phyloP scores from a whole-genome alignment of 2,888 invertebrate genomes.

The Eulithis prunata region DNA sequence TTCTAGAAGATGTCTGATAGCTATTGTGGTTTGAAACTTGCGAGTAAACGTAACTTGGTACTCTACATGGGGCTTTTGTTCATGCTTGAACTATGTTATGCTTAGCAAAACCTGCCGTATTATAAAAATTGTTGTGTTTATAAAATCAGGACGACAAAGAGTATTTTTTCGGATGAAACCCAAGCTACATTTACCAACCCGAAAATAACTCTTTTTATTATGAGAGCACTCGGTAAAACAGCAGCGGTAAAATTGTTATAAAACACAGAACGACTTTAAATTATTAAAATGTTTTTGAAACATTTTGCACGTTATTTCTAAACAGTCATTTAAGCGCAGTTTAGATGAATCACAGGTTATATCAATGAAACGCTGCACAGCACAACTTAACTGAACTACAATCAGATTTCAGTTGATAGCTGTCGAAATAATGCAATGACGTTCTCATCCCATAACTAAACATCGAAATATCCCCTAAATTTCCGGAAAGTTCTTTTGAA shows the following conservation, averaged over 20 bases:
- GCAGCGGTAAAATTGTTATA: constrained; percentile 47
- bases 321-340: too few species aligned
- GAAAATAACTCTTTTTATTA: constrained; percentile 50
- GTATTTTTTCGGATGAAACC: constrained; percentile 37
- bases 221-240: constrained; percentile 43
- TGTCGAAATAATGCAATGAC: too few species aligned
- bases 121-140: constrained; percentile 42
- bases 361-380: too few species aligned
- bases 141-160: constrained; percentile 45
- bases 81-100: constrained; percentile 31
- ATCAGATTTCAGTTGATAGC: too few species aligned
- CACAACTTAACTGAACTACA: too few species aligned
- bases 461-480: not conserved
- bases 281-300: constrained; percentile 6
- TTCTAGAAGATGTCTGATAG: constrained; percentile 8
- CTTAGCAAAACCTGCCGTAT: constrained; percentile 9
- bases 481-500: not conserved
- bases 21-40: too few species aligned
- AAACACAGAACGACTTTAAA: constrained; percentile 31
- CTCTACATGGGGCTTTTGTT: constrained; percentile 18
- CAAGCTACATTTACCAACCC: constrained; percentile 45
- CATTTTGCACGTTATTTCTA: not conserved
- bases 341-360: too few species aligned
- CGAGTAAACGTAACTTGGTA: too few species aligned
- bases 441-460: not conserved